Base-by-base conservation (phyloP, 2,797 vertebrate species). In the Mus spretus region DNA sequence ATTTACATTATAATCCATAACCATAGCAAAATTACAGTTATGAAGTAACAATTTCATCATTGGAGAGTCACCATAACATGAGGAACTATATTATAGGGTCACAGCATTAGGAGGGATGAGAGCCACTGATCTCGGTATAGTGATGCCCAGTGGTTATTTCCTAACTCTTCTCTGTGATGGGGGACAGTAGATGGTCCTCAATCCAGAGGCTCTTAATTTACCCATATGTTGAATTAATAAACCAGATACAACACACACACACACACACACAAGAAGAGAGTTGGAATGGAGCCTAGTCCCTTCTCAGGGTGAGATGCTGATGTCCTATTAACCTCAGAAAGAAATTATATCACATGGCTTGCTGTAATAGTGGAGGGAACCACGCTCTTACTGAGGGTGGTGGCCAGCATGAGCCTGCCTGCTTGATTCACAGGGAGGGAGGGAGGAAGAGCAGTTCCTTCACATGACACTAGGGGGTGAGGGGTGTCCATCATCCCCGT, bases 141-240 rank as follows among this genome's bases (percentile, higher is more conserved):
- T 15, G 3, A 7, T 1, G 14, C 0, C 2, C 4, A 78, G n/a
- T 0, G 63, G 90, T 61, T 87, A 70, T 10, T 85, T 89, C 50
- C 40, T n/a, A 92, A 13, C 50, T 88, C 59, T 75, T 77, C 47
- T 86, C 40, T 75, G 37, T 93, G n/a, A 8, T 19, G 55, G 70
- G 8, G 8, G 9, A n/a, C 1, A 17, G 31, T 1, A 0, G 26
- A 28, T 1, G 57, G 24, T 28, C 74, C 63, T 80, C 53, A 47
- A 65, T 80, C 55, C 19, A 4, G 10, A 83, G 20, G 17, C 10
- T 14, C 77, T 47, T 47, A 8, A 26, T 87, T 81, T 7, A 53
- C 26, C 40, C 53, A 72, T 80, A 77, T 79, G 84, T 59, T 57
- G 61, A 93, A 87, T 78, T 50, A 90, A 90, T n/a, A 44, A 63